Evolutionary conservation across 2,113 vertebrate species (phyloP), one percentile per base, ranked within the genome.

Genomic region (Paratilapia polleni): DNA sequence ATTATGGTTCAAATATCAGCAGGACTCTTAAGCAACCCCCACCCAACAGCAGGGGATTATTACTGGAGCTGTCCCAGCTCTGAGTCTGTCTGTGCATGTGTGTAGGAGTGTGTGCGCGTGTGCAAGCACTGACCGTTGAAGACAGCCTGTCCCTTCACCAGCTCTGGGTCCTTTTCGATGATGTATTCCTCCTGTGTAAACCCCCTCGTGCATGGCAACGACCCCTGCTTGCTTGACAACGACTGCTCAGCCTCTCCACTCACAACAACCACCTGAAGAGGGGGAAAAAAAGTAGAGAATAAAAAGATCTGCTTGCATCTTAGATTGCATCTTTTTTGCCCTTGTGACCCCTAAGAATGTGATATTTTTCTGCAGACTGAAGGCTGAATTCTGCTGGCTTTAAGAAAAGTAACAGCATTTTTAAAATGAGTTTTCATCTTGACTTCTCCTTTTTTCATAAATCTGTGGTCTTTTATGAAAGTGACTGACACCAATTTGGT

Each of bases 151-250:
- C 94, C 92, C 82, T 89, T 81, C 36, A 70, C 80, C 86, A 91
- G 77, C 80, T 93, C 89, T 20, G 36, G 81, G 22, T 91, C 88
- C 52, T 47, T 59, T 66, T 79, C 19, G 10, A 90, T 85, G 80
- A 87, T 77, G 90, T 93, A 90, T 77, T 93, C 90, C 78, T 92
- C 90, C 64, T 81, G 85, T 61, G 90, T 77, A 80, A 95, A 95
- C 24, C 94, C 93, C 62, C 89, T 81, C 6, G 5, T 41, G 82
- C 94, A 95, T 15, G 85, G 83, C 80, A 78, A 60, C 24, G 41
- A 58, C 31, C 77, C 85, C 70, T 73, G 83, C 57, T 78, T 58
- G 78, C 85, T 75, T 57, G 87, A 49, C 73, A 38, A 56, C 49
- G 38, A 73, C 5, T 4, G 78, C 66, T 70, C 11, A 0, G 74